Percentiles rank a stretch among this genome's conserved stretches.
Conservation (phyloP, 2,797 vertebrate species). For the Hemibagrus guttatus region DNA sequence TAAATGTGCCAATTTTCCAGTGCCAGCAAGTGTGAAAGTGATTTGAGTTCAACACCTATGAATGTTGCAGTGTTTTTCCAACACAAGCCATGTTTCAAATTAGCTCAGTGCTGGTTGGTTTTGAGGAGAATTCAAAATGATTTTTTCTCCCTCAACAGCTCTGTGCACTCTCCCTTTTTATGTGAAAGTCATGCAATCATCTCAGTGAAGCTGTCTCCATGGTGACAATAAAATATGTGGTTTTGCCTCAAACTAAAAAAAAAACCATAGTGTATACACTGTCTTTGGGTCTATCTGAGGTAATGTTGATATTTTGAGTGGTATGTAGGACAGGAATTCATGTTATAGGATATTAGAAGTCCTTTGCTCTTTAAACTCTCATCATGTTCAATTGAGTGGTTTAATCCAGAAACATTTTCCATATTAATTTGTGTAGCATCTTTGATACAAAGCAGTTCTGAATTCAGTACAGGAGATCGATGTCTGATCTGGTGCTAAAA, state of each 20-base stretch:
- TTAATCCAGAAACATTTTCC: background rate
- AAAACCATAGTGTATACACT: background rate
- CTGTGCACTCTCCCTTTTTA: background rate
- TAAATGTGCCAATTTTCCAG: constrained; percentile 30
- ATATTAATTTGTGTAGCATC: background rate
- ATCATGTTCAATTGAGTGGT: background rate
- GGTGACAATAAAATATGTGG: constrained; percentile 15
- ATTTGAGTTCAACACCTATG: constrained; percentile 3
- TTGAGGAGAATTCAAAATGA: background rate
- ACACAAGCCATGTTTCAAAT: constrained; percentile 15
- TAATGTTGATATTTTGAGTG: background rate
- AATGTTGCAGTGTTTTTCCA: constrained; percentile 12
- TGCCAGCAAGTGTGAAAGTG: constrained; percentile 28
- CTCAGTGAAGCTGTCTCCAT: constrained; percentile 10
- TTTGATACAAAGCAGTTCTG: background rate
- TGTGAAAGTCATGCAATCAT: constrained; percentile 35
- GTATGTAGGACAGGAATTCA: background rate
- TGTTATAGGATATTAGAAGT: background rate
- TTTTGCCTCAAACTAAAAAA: background rate
- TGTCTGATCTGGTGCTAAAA: constrained; percentile 38
- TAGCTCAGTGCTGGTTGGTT: background rate
- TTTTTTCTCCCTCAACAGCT: constrained; percentile 4
- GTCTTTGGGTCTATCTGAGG: background rate
- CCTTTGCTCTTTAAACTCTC: background rate
- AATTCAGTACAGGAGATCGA: background rate